Base-by-base conservation (phyloP, 1,140 invertebrate genomes). In the Leptinotarsa undecemlineata region DNA sequence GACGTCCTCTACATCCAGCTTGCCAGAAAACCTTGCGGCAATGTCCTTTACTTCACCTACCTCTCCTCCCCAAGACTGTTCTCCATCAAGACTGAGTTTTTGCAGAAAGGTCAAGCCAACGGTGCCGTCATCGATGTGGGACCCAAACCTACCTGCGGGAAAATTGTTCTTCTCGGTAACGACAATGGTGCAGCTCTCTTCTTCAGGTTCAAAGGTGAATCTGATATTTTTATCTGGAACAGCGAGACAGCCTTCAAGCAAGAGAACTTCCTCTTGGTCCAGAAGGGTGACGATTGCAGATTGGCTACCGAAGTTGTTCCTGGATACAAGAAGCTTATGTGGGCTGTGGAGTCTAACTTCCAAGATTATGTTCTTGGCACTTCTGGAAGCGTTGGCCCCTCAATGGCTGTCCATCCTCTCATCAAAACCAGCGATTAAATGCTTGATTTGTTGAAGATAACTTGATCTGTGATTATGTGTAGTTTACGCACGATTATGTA, bases 271-370 rank as follows among this genome's bases (percentile, higher is more conserved):
- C 74, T 87, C 8, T 83, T 89, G 74, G 89, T 90, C 4, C 87
- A 90, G 74, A 87, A 87, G 14, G 88, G 88, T 26, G 85, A 85
- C n/a, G 88, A 90, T 4, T 90, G 89, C 74, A 85, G 88, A 63
- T 80, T 91, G 17, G 86, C 90, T 33, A 91, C 90, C 0, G 88
- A 88, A 75, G 89, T 90, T 1, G 81, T 89, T 26, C 86, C 89
- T 0, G 90, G 89, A 13, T 87, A 87, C 71, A 88, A 87, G 79
- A 83, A 84, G 48, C 85, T 88, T 14, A 89, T 91, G 87, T 90
- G 90, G 88, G 86, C 87, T 1, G 81, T 91, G 74, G 90, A 91
- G 78, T 90, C 88, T 76, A 91, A 91, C 77, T 90, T 91, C 82
- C 88, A 88, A 19, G 90, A 91, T 82, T 91, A 87, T 77, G 87